Conservation (phyloP, 2,797 vertebrate genomes). For the Coilia nasus region DNA sequence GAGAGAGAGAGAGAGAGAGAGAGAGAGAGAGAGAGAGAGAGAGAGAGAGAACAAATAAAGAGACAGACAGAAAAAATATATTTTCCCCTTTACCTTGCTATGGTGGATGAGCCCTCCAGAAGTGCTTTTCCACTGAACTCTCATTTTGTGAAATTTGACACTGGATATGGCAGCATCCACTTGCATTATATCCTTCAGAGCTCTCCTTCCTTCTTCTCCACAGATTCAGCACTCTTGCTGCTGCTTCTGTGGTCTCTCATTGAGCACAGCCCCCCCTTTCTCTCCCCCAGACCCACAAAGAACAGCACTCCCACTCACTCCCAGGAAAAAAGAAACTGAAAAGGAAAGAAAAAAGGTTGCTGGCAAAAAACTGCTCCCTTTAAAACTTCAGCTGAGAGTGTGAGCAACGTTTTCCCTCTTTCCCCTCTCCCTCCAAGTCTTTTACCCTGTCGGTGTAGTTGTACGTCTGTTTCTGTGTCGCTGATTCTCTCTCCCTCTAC, state of each 20-base stretch:
- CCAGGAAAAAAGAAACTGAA: conserved; percentile 22
- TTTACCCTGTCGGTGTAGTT: conserved; percentile 43
- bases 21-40: too few relatives aligned
- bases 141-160: conserved; percentile 80
- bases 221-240: conserved; percentile 40
- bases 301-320: conserved; percentile 23
- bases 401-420: conserved; percentile 58
- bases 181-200: conserved; percentile 73
- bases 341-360: conserved; percentile 45
- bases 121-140: conserved; percentile 64
- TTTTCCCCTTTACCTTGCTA: conserved; percentile 69
- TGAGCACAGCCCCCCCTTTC: conserved; percentile 62
- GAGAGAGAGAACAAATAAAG: too few relatives aligned
- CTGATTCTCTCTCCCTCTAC: conserved; percentile 52
- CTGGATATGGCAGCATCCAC: conserved; percentile 77
- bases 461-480: conserved; percentile 39
- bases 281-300: conserved; percentile 43
- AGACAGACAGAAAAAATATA: neutral
- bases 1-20: too few relatives aligned
- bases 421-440: conserved; percentile 72
- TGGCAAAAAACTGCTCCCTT: conserved; percentile 48
- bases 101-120: conserved; percentile 73
- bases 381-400: conserved; percentile 23
- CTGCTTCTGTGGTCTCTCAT: conserved; percentile 52
- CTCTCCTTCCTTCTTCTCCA: conserved; percentile 40